Conservation (phyloP, 2,888 invertebrate species). For the Ochlodes sylvanus region DNA sequence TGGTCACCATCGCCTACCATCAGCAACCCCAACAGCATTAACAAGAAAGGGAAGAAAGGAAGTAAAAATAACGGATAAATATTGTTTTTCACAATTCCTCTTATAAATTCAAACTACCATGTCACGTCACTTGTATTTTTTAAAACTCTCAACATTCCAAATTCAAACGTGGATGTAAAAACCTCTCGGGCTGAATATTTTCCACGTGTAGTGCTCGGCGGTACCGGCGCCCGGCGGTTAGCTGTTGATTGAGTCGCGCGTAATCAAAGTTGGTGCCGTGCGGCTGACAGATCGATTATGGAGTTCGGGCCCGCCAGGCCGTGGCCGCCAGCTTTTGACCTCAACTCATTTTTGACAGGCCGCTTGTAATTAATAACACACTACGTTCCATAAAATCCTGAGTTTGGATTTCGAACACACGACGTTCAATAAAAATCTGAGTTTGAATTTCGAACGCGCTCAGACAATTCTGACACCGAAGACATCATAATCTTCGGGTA, state of each 20-base stretch:
- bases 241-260: conserved; percentile 19
- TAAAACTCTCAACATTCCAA: neutral
- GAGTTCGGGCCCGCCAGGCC: neutral
- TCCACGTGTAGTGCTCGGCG: neutral
- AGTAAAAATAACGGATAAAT: no score
- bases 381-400: neutral
- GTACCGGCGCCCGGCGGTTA: neutral
- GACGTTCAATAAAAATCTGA: neutral
- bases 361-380: conserved; percentile 8
- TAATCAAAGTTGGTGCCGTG: conserved; percentile 29
- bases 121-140: no score
- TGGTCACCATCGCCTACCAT: no score
- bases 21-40: no score
- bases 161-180: neutral
- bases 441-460: neutral
- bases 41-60: no score
- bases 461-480: no score
- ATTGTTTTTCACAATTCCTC: no score
- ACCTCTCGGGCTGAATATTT: neutral
- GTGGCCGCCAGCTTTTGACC: conserved; percentile 3
- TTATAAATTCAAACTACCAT: no score
- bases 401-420: neutral
- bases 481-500: no score
- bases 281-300: conserved; percentile 26
- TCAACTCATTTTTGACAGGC: conserved; percentile 8